Base-by-base conservation (phyloP, 2,113 vertebrate species). In the Nycticryphes semicollaris region DNA sequence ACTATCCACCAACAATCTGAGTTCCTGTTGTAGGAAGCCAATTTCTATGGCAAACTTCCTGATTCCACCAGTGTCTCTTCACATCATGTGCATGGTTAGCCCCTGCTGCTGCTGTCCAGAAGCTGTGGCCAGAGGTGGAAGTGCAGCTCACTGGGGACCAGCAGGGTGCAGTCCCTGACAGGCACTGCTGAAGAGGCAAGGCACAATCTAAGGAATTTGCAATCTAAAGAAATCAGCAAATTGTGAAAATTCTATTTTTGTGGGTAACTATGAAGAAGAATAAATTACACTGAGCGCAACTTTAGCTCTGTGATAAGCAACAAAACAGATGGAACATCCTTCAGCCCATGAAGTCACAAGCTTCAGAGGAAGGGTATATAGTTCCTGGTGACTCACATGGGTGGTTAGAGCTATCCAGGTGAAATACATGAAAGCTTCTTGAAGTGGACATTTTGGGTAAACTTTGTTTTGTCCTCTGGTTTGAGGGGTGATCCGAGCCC, bases 111-210 rank as follows among this genome's bases (percentile, higher is more conserved):
- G 21, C 27, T 48, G 54, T 41, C 1, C 6, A 51, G 45, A 93
- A 93, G 54, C 70, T 64, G 54, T 25, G 33, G 33, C 66, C 67
- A 48, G 43, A 37, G 0, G 3, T 9, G 16, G 8, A n/a, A 74
- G 74, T n/a, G 22, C 67, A 80, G 43, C 30, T 87, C 41, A 8
- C 14, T 0, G 0, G 43, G 33, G 30, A 18, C 22, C 33, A 74
- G 70, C 0, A 1, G 48, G 69, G 37, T 85, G 43, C 5, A 3
- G 6, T 45, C 48, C n/a, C 33, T 16, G 3, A 0, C 0, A 30
- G 21, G 31, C 79, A 41, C 35, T 37, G 76, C 53, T n/a, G 80
- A 67, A 59, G 51, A 68, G 24, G 24, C 28, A 37, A 54, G 25
- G 57, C 48, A 69, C 15, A 15, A 18, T 43, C 14, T 56, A 37